Base-by-base conservation (phyloP, 1,140 invertebrate species). In the Zaprionus nigranus region DNA sequence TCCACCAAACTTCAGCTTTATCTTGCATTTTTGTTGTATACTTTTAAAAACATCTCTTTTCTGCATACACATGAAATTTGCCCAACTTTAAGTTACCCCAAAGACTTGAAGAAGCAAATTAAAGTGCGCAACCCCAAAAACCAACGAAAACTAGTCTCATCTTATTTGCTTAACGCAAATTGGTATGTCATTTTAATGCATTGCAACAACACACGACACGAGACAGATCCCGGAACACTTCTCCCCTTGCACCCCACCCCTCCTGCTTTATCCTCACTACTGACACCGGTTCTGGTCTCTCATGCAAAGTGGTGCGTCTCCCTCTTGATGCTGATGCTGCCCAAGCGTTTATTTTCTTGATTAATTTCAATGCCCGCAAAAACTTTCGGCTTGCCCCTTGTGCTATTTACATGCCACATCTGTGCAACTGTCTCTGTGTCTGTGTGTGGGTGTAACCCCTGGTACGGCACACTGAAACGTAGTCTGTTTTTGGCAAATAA, bases 161-260 rank as follows among this genome's bases (percentile, higher is more conserved):
- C 79, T 85, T 88, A 88, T 88, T 88, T 88, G 85, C 85, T 82
- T 85, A 88, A 85, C 85, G 85, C 75, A 88, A 88, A 88, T 88
- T 88, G 85, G 85, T 74, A 81, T 88, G 85, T 88, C 85, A 88
- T 85, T 88, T 82, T 90, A 88, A 88, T 88, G 82, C 85, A 83
- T 60, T 82, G 72, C 85, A 88, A 75, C 75, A 79, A 68, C 63
- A 69, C 51, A 57, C 34, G 13, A 40, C 12, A 38, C 49, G 20
- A 70, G 38, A 40, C 46, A 20, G 20, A 12, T 51, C 20, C 43
- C n/a, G n/a, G n/a, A n/a, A n/a, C n/a, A n/a, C n/a, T n/a, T n/a
- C n/a, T n/a, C n/a, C n/a, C n/a, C 24, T 12, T 53, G 34, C 60
- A 43, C 34, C 80, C 61, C 72, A 57, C 54, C 28, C 28, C 53